phyloP scores from a whole-genome alignment of 2,797 vertebrate genomes.

The Lycodopsis pacificus region DNA sequence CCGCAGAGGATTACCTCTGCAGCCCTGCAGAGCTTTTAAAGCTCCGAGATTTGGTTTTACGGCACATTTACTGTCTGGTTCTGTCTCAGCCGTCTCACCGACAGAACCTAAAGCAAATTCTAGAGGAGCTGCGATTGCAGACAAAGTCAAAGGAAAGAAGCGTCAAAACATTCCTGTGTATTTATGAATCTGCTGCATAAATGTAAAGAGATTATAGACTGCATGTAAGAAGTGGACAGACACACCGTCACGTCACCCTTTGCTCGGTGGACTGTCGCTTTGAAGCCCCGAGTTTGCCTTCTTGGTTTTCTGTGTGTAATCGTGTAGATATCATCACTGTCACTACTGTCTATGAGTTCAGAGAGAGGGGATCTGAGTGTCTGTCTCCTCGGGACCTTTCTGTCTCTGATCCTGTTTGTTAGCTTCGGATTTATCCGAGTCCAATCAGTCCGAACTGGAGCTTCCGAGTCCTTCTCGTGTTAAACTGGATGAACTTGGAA shows the following conservation, averaged over 20 bases:
- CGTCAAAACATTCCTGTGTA: no score
- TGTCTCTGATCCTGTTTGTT: conserved; percentile 8
- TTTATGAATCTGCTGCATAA: neutral
- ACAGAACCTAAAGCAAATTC: neutral
- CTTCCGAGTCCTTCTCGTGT: neutral
- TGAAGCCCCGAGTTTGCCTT: no score
- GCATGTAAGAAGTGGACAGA: no score
- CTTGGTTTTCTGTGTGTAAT: no score
- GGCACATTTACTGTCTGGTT: neutral
- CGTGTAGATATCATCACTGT: neutral
- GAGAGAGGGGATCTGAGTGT: neutral
- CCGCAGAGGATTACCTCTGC: neutral
- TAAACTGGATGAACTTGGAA: conserved; percentile 50
- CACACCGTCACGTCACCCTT: no score
- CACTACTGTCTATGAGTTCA: neutral
- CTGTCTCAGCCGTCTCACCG: neutral
- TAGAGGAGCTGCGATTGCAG: neutral
- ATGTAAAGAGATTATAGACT: neutral
- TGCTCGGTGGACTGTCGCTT: no score
- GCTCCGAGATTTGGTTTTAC: neutral
- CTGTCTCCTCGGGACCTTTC: neutral
- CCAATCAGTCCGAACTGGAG: conserved; percentile 39
- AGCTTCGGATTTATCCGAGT: conserved; percentile 29
- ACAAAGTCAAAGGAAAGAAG: no score
- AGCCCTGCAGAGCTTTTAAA: neutral